Evolutionary conservation across 2,888 invertebrate species (phyloP).

Genomic region (Hemaris fuciformis): DNA sequence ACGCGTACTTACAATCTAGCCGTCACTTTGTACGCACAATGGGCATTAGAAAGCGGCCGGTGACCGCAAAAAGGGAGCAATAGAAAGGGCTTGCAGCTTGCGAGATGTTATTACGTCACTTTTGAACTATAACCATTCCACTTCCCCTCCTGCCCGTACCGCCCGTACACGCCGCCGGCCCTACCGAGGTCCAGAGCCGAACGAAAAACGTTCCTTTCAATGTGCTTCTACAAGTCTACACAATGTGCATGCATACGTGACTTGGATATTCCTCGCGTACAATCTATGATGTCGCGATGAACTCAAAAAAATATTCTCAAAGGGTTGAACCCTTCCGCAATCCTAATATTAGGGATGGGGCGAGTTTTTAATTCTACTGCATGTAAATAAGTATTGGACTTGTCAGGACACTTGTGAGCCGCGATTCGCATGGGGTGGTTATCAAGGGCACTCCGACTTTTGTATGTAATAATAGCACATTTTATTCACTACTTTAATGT

Average conservation of each 20-base stretch:
- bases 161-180: constrained; percentile 35
- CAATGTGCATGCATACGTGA: constrained; percentile 43
- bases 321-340: constrained; percentile 76
- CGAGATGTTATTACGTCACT: constrained; percentile 73
- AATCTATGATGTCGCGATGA: constrained; percentile 58
- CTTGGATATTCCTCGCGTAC: constrained; percentile 57
- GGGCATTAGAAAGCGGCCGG: constrained; percentile 74
- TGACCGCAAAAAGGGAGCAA: constrained; percentile 77
- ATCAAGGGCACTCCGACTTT: constrained; percentile 73
- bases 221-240: not conserved
- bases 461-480: constrained; percentile 74
- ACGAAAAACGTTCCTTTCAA: not conserved
- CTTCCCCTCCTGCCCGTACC: constrained; percentile 39
- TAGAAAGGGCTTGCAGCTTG: constrained; percentile 70
- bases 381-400: constrained; percentile 79
- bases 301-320: constrained; percentile 64
- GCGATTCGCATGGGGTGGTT: constrained; percentile 70
- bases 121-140: constrained; percentile 54
- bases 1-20: constrained; percentile 55
- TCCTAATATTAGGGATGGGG: constrained; percentile 68
- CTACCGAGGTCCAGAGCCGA: constrained; percentile 31
- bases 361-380: constrained; percentile 72
- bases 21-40: constrained; percentile 67
- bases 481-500: constrained; percentile 59
- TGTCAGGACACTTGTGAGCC: constrained; percentile 76